phyloP scores from a whole-genome alignment of 1,140 invertebrate genomes.

The Pseudomyrmex gracilis region DNA sequence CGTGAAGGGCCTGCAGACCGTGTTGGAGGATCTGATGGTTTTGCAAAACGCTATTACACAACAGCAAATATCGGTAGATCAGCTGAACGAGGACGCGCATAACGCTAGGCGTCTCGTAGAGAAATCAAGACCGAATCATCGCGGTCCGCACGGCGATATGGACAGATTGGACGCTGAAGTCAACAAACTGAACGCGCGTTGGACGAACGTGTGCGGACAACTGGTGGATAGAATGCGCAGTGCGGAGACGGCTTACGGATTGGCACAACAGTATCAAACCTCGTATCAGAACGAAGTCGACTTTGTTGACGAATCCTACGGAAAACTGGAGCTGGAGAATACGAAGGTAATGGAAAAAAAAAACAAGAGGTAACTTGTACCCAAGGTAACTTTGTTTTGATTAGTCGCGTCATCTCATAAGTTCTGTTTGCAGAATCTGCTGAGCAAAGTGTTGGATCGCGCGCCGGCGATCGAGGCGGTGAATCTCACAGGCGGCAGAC shows the following conservation, averaged over 20 bases:
- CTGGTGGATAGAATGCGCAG: conserved; percentile 95
- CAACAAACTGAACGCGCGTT: conserved; percentile 93
- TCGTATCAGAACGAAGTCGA: conserved; percentile 94
- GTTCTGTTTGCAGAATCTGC: conserved; percentile 90
- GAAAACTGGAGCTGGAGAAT: conserved; percentile 91
- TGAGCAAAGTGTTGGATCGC: conserved; percentile 95
- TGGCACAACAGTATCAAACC: conserved; percentile 94
- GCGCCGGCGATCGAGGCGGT: conserved; percentile 97
- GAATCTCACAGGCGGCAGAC: conserved; percentile 97
- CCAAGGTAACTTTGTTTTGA: too few relatives aligned
- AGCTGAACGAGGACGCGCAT: conserved; percentile 95
- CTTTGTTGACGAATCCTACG: conserved; percentile 93
- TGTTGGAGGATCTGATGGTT: conserved; percentile 91
- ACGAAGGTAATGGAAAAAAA: conserved; percentile 88
- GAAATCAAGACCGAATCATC: conserved; percentile 90
- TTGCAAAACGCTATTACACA: conserved; percentile 93
- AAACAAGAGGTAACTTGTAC: too few relatives aligned
- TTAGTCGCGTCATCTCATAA: too few relatives aligned
- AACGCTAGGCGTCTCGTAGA: conserved; percentile 95
- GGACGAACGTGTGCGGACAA: conserved; percentile 96
- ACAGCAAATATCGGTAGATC: conserved; percentile 95
- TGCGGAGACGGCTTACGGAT: conserved; percentile 93
- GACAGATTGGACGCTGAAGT: conserved; percentile 97
- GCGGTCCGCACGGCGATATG: conserved; percentile 92
- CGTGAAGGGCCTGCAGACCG: conserved; percentile 90